These are phyloP conservation scores for Cydia strobilella DNA, from an alignment of 1,140 invertebrate genomes.

Conservation along the genomic window DNA sequence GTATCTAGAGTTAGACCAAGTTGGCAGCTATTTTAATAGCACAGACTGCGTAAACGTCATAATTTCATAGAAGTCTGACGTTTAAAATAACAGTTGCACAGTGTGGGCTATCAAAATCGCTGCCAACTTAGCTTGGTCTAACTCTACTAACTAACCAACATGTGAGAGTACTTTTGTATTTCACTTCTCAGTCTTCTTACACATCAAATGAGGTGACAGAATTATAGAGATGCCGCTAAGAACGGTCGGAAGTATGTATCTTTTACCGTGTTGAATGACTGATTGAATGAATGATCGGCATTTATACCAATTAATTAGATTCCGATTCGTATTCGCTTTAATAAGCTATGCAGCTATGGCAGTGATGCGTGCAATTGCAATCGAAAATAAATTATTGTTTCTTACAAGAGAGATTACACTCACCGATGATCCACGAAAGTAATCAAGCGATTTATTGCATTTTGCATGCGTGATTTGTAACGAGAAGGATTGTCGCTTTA, in stretches of 20 bases:
- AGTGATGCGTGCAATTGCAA: conserved; percentile 5
- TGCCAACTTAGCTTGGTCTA: too few species aligned
- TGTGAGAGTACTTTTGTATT: background rate
- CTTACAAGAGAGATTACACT: conserved; percentile 7
- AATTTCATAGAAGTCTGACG: too few species aligned
- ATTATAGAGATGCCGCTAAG: background rate
- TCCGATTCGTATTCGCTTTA: background rate
- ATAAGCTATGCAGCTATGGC: background rate
- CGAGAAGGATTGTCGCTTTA: background rate
- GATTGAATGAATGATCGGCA: background rate
- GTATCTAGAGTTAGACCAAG: too few species aligned
- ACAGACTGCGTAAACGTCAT: too few species aligned
- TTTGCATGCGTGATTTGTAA: background rate
- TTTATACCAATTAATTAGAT: conserved; percentile 1
- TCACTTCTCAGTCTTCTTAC: background rate
- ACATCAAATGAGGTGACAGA: too few species aligned
- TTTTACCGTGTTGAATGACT: background rate
- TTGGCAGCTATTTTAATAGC: too few species aligned
- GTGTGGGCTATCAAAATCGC: too few species aligned
- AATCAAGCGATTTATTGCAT: background rate
- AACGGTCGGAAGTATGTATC: background rate
- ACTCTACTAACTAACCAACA: too few species aligned
- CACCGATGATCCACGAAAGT: background rate
- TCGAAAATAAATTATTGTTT: conserved; percentile 1
- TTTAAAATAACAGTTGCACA: too few species aligned